Base-by-base conservation (phyloP, 2,888 invertebrate species). In the Trichogramma evanescens region DNA sequence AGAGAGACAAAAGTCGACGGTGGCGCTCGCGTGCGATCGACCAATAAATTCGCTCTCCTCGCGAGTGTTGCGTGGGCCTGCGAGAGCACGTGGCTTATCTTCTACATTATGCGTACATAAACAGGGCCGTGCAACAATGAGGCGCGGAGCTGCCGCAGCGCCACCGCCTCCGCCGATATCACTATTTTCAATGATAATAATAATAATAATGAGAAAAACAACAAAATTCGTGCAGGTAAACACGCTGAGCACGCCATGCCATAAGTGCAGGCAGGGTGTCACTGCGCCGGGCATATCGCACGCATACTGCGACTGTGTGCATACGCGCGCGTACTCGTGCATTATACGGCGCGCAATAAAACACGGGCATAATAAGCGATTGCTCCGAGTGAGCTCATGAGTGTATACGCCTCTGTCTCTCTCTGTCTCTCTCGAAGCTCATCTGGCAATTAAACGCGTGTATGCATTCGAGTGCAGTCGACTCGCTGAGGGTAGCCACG, bases 341-440 rank as follows among this genome's bases (percentile, higher is more conserved):
- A 6, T 10, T 38, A 26, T 10, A 8, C 38, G 45, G 42, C 10
- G 6, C 26, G 50, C 44, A 59, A 59, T 62, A 62, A 59, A 62
- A 62, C 54, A 59, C 43, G n/a, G 45, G 50, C 46, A 8, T 59
- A 59, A 62, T 62, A 62, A 62, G 59, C 62, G 49, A 53, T 38
- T 54, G 50, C 26, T 26, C 26, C 2, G 26, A 26, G 26, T 26
- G 26, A 3, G 26, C 26, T 26, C 26, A 26, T 26, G 26, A 26
- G 26, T 26, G 26, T 26, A 3, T 26, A 26, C 26, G 26, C 26
- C 26, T 26, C 26, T 26, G 26, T 26, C 26, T 26, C 26, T 26
- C 13, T 13, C 2, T 1, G n/a, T n/a, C 13, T 13, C 26, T 26
- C 26, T 26, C 26, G 26, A 26, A 26, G 26, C 26, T 26, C 26